These are phyloP conservation scores for Aphelenchoides besseyi DNA, from an alignment of 1,140 invertebrate genomes.

Conservation along the genomic window DNA sequence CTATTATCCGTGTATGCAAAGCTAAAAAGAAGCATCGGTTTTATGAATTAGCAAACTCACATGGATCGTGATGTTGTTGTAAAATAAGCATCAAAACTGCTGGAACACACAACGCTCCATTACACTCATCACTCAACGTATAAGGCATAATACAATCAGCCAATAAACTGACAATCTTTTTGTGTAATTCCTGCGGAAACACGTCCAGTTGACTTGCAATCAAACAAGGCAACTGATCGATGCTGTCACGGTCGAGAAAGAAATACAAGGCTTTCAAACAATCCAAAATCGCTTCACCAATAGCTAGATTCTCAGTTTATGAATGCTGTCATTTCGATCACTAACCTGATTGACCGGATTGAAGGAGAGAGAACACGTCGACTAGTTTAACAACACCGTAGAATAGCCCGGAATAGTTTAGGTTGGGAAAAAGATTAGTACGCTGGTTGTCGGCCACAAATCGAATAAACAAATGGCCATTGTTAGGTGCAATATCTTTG, in stretches of 20 bases:
- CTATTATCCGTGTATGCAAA: slow-evolving; percentile 56
- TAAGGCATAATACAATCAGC: slow-evolving; percentile 94
- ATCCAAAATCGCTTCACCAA: slow-evolving; percentile 83
- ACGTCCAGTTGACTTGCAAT: slow-evolving; percentile 87
- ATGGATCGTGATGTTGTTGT: slow-evolving; percentile 84
- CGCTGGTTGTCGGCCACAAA: slow-evolving; percentile 47
- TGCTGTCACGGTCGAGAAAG: slow-evolving; percentile 89
- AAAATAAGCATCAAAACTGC: slow-evolving; percentile 95
- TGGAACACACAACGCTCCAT: slow-evolving; percentile 71
- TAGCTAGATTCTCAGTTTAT: no score
- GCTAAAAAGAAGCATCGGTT: background rate
- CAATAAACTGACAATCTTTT: slow-evolving; percentile 87
- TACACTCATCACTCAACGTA: slow-evolving; percentile 76
- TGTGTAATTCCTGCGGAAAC: slow-evolving; percentile 82
- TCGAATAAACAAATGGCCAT: slow-evolving; percentile 44
- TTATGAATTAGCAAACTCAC: slow-evolving; percentile 28
- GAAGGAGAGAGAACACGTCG: slow-evolving; percentile 65
- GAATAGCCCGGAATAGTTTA: slow-evolving; percentile 61
- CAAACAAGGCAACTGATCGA: slow-evolving; percentile 89
- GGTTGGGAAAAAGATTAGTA: slow-evolving; percentile 54
- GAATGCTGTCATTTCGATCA: background rate
- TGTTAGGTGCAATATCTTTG: slow-evolving; percentile 52
- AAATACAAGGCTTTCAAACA: slow-evolving; percentile 85
- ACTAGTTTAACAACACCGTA: slow-evolving; percentile 66
- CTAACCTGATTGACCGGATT: slow-evolving; percentile 64